Base-by-base conservation (phyloP, 2,888 invertebrate genomes). In the Tetanocera ferruginea region DNA sequence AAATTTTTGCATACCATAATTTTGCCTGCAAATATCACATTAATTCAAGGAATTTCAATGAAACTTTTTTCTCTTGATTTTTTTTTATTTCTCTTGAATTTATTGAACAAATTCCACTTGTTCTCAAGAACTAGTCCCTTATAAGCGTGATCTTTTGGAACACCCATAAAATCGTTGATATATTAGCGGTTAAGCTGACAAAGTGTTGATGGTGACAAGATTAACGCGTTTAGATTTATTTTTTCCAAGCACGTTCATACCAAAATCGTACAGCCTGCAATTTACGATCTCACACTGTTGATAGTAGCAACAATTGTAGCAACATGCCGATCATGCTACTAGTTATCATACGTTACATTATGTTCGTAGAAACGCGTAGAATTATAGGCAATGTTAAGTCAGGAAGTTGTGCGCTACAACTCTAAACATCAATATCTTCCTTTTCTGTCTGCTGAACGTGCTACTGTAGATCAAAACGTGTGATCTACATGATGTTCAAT, bases 141-240 rank as follows among this genome's bases (percentile, higher is more conserved):
- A 4, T 23, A 1, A 11, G 8, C 3, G 1, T 70, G 70, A 70
- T 70, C 81, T 76, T 78, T 78, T 79, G 82, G 84, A 85, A 83
- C 84, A 83, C 82, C 86, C 87, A 87, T 87, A 87, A 87, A 87
- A 85, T 83, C 77, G 82, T 85, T 84, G 86, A 87, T 86, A 87
- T 85, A 87, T 87, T 86, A 83, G 82, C 80, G 78, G 73, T 67
- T 78, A 70, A 70, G 17, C 8, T 28, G 55, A 52, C 52, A 55
- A 28, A 67, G 67, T 67, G 51, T 43, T 19, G 43, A 19, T 9
- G 17, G 3, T 49, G 69, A 49, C 23, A 28, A 25, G 67, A 19
- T 23, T 19, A 37, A 49, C 67, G 49, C 49, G 25, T 11, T 49
- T 52, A 11, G 8, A 52, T 55, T 67, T 43, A 62, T 70, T 55